Conservation (phyloP, 2,113 vertebrate species). For the Nanger granti region DNA sequence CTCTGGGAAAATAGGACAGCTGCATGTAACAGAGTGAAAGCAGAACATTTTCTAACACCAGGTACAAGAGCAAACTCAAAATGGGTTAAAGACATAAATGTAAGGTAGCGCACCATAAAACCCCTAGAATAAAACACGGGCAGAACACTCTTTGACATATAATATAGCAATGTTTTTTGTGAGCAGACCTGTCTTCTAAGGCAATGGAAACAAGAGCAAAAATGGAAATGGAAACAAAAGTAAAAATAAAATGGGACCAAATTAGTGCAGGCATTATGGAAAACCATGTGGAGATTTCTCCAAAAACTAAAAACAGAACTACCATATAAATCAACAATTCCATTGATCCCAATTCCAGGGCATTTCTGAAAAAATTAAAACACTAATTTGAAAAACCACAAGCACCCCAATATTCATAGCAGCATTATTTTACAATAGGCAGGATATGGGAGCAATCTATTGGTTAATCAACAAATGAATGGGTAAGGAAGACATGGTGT, state of each 20-base stretch:
- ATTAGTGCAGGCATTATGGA: background rate
- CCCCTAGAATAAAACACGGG: background rate
- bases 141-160: background rate
- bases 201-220: background rate
- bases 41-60: background rate
- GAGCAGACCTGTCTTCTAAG: background rate
- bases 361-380: background rate
- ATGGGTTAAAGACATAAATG: background rate
- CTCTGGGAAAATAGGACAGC: background rate
- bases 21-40: background rate
- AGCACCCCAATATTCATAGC: background rate
- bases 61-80: background rate
- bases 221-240: background rate
- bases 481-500: background rate
- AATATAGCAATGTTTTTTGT: background rate
- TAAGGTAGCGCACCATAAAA: background rate
- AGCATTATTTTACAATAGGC: background rate
- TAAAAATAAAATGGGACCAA: background rate
- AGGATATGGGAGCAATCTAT: background rate
- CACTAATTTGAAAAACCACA: background rate
- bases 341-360: background rate
- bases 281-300: background rate
- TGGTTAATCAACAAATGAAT: background rate
- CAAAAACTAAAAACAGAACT: background rate
- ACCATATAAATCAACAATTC: background rate